Percentiles rank a stretch among this genome's conserved stretches.
These are phyloP conservation scores for Chiloscyllium punctatum DNA, from an alignment of 2,797 vertebrate species.

Conservation along the genomic window DNA sequence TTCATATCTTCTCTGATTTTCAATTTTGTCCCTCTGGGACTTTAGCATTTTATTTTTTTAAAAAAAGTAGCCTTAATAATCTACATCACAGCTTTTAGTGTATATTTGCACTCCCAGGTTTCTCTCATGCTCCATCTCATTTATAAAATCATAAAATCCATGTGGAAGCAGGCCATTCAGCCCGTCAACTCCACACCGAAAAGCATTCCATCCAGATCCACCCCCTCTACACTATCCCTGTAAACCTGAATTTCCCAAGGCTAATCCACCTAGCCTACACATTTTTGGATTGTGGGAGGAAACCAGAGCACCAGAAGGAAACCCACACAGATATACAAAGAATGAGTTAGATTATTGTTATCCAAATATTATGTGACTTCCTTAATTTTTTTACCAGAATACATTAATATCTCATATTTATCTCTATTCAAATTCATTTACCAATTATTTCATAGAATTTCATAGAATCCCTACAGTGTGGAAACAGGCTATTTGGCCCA, in stretches of 20 bases:
- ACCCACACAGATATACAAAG: too few species aligned
- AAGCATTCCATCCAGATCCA: too few species aligned
- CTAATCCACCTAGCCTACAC: too few species aligned
- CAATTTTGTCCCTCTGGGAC: background rate
- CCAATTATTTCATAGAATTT: background rate
- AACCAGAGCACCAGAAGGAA: too few species aligned
- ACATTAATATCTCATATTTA: background rate
- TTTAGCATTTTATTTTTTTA: background rate
- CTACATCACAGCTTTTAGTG: background rate
- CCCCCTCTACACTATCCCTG: too few species aligned
- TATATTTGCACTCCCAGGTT: background rate
- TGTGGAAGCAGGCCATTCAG: too few species aligned
- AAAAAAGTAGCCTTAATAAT: background rate
- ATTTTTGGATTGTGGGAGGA: too few species aligned
- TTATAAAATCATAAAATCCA: background rate
- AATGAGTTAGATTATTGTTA: background rate
- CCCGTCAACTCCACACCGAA: too few species aligned
- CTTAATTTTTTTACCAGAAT: background rate
- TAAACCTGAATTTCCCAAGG: too few species aligned
- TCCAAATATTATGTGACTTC: background rate
- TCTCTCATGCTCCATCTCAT: background rate
- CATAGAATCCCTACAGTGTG: too few species aligned
- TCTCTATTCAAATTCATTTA: background rate
- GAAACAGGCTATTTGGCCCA: too few species aligned
- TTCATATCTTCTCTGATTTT: background rate